phyloP scores from a whole-genome alignment of 1,140 invertebrate genomes.

The Trichonephila clavata region DNA sequence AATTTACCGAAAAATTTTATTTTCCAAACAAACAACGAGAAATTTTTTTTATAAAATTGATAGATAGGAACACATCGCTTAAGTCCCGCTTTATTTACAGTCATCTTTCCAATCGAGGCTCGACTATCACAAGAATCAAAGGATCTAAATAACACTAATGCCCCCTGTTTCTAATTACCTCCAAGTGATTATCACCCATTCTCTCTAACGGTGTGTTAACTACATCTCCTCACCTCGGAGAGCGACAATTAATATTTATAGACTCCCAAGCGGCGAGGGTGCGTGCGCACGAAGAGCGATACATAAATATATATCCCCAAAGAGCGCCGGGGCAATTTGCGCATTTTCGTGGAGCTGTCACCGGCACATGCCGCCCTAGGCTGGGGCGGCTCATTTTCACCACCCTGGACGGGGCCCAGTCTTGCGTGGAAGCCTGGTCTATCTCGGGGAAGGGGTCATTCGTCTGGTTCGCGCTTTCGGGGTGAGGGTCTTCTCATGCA shows the following conservation, averaged over 20 bases:
- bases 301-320: slow-evolving; percentile 42
- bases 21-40: too few species aligned
- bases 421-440: slow-evolving; percentile 26
- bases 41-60: too few species aligned
- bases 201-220: not conserved
- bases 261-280: not conserved
- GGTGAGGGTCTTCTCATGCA: too few species aligned
- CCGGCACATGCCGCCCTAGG: slow-evolving; percentile 49
- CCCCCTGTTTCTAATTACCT: slow-evolving; percentile 1
- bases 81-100: too few species aligned
- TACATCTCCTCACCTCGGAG: not conserved
- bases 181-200: slow-evolving; percentile 13
- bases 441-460: not conserved
- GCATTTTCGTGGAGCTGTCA: slow-evolving; percentile 66
- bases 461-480: too few species aligned
- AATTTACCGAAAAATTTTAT: too few species aligned
- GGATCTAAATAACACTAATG: not conserved
- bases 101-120: too few species aligned
- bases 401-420: not conserved
- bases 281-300: slow-evolving; percentile 23
- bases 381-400: slow-evolving; percentile 39
- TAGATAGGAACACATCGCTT: too few species aligned
- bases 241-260: slow-evolving; percentile 71
- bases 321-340: slow-evolving; percentile 51
- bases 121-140: not conserved